These are phyloP conservation scores for Discoglossus pictus DNA, from an alignment of 2,797 vertebrate species.

Conservation along the genomic window DNA sequence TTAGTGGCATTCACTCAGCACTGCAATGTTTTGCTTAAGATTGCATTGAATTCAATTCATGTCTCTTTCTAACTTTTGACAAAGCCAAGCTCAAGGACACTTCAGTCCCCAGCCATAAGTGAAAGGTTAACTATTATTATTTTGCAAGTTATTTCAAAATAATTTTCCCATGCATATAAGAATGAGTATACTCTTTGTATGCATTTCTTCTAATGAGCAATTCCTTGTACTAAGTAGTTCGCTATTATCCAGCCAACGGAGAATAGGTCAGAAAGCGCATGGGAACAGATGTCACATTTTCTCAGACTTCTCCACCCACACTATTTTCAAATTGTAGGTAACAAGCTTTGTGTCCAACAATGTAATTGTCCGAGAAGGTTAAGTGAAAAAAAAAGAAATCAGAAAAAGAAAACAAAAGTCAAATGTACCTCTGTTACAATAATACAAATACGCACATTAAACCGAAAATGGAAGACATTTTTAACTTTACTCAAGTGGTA, in stretches of 20 bases:
- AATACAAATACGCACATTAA: too few species aligned
- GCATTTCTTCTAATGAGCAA: constrained; percentile 47
- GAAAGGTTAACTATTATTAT: constrained; percentile 59
- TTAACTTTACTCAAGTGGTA: too few species aligned
- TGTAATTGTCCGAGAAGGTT: neutral
- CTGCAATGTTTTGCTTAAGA: neutral
- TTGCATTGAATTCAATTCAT: constrained; percentile 3
- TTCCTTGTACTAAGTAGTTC: constrained; percentile 47
- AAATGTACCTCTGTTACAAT: too few species aligned
- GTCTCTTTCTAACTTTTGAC: constrained; percentile 34
- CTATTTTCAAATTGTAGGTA: constrained; percentile 36
- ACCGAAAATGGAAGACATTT: too few species aligned
- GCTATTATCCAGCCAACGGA: constrained; percentile 52
- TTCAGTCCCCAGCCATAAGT: constrained; percentile 5
- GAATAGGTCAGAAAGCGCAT: constrained; percentile 29
- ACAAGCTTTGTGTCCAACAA: neutral
- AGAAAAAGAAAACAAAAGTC: too few species aligned
- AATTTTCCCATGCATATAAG: constrained; percentile 54
- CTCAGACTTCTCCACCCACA: constrained; percentile 35
- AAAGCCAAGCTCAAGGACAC: constrained; percentile 17
- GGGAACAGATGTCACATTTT: constrained; percentile 45
- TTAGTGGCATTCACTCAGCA: too few species aligned
- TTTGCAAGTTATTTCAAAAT: constrained; percentile 54
- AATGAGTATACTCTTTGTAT: constrained; percentile 57
- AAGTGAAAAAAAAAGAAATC: too few species aligned